Evolutionary conservation across 2,888 invertebrate genomes (phyloP).

Genomic region (Troides aeacus): DNA sequence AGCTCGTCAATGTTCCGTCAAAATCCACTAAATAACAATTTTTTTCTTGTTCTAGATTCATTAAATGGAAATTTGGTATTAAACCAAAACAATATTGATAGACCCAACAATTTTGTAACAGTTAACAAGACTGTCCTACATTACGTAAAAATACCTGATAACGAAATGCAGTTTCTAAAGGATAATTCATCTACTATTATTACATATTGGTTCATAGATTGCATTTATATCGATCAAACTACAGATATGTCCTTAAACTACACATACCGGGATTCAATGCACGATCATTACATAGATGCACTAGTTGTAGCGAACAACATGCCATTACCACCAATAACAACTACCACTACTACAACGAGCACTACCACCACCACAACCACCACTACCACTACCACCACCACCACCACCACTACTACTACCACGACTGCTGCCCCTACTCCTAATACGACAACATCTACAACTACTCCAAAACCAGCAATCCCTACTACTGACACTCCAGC

Average conservation of each 20-base stretch:
- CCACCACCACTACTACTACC: constrained; percentile 62
- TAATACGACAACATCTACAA: constrained; percentile 56
- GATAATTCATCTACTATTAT: constrained; percentile 71
- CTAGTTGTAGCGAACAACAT: constrained; percentile 86
- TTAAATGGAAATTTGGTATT: constrained; percentile 84
- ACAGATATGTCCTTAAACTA: constrained; percentile 81
- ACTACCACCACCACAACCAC: constrained; percentile 68
- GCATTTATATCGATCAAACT: constrained; percentile 83
- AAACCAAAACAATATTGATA: constrained; percentile 81
- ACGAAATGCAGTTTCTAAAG: constrained; percentile 81
- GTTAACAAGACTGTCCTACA: constrained; percentile 80
- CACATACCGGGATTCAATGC: constrained; percentile 82
- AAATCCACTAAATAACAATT: not conserved
- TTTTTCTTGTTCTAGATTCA: constrained; percentile 71
- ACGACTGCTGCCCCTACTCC: constrained; percentile 64
- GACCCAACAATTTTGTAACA: constrained; percentile 82
- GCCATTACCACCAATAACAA: constrained; percentile 77
- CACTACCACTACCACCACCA: constrained; percentile 61
- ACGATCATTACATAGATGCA: constrained; percentile 83
- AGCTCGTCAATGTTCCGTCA: no score
- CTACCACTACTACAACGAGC: constrained; percentile 70
- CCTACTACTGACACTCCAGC: constrained; percentile 46
- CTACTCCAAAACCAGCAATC: constrained; percentile 42
- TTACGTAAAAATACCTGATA: constrained; percentile 77
- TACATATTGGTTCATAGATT: constrained; percentile 91